A percentile compares a stretch with the other conserved stretches of the same genome.
phyloP scores from a whole-genome alignment of 2,888 invertebrate genomes.

The Alviniconcha strummeri region DNA sequence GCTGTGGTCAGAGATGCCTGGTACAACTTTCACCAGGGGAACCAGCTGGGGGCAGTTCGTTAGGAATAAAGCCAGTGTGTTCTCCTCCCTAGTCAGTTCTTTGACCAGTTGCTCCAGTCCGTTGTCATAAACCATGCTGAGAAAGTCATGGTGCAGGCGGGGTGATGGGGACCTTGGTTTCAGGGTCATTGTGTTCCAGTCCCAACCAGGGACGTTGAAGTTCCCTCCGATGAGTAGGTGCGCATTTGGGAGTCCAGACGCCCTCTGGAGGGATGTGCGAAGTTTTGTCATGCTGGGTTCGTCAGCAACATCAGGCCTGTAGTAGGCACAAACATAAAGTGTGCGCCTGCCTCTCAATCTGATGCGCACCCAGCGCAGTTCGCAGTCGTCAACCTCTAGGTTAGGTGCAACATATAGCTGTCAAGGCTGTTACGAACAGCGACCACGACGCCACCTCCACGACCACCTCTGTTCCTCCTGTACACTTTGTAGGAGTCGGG shows the following conservation, averaged over 20 bases:
- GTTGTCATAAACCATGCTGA: not conserved
- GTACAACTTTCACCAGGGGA: not conserved
- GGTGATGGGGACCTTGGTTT: not conserved
- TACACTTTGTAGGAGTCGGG: not conserved
- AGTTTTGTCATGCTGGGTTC: too few relatives aligned
- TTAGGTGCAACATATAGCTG: too few relatives aligned
- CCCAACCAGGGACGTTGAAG: too few relatives aligned
- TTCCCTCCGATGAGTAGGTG: too few relatives aligned
- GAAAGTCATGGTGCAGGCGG: not conserved
- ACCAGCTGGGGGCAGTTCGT: not conserved
- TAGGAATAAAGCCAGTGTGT: slow-evolving; percentile 2
- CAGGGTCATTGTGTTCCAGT: not conserved
- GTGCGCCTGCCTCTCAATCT: too few relatives aligned
- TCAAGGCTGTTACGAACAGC: not conserved
- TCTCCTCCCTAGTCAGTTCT: not conserved
- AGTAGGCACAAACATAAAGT: not conserved
- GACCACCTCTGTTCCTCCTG: not conserved
- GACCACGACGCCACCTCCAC: not conserved
- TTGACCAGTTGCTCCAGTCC: slow-evolving; percentile 6
- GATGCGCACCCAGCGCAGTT: not conserved
- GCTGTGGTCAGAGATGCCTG: too few relatives aligned
- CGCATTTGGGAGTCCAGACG: too few relatives aligned
- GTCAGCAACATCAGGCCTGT: too few relatives aligned
- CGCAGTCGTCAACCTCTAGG: not conserved
- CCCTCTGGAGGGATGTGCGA: too few relatives aligned